These are phyloP conservation scores for Melanotaenia pygmaea DNA, from an alignment of 2,797 vertebrate species.

Conservation along the genomic window DNA sequence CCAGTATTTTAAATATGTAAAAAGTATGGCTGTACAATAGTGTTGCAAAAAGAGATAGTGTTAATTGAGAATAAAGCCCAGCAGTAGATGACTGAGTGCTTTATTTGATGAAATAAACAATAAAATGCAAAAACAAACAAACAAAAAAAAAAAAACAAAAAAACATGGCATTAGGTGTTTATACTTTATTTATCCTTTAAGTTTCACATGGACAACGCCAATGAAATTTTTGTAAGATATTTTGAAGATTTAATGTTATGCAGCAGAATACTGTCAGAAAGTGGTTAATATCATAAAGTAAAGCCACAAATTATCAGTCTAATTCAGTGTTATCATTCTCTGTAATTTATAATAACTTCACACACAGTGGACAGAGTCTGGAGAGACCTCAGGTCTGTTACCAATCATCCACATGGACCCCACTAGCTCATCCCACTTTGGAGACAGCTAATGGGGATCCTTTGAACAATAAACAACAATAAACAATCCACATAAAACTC, in stretches of 20 bases:
- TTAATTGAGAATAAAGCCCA: constrained; percentile 53
- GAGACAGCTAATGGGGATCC: too few relatives aligned
- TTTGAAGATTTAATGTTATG: neutral
- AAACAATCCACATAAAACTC: neutral
- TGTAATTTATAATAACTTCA: neutral
- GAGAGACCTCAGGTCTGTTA: neutral
- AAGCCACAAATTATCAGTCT: neutral
- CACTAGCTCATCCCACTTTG: too few relatives aligned
- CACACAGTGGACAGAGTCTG: neutral
- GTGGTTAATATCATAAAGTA: constrained; percentile 12
- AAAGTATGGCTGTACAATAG: constrained; percentile 23
- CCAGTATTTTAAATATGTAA: constrained; percentile 19
- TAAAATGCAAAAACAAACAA: too few relatives aligned
- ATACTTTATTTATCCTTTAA: constrained; percentile 8
- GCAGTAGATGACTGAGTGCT: constrained; percentile 11
- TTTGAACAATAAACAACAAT: too few relatives aligned
- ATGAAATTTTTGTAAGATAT: neutral
- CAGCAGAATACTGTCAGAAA: neutral
- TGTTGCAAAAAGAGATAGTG: constrained; percentile 19
- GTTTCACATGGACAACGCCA: constrained; percentile 3
- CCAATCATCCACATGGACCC: neutral
- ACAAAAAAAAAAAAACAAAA: too few relatives aligned
- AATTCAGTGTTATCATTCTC: neutral
- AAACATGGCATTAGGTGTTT: neutral
- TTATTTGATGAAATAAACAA: constrained; percentile 38